phyloP scores from a whole-genome alignment of 1,140 invertebrate species.

The Colletes latitarsis region DNA sequence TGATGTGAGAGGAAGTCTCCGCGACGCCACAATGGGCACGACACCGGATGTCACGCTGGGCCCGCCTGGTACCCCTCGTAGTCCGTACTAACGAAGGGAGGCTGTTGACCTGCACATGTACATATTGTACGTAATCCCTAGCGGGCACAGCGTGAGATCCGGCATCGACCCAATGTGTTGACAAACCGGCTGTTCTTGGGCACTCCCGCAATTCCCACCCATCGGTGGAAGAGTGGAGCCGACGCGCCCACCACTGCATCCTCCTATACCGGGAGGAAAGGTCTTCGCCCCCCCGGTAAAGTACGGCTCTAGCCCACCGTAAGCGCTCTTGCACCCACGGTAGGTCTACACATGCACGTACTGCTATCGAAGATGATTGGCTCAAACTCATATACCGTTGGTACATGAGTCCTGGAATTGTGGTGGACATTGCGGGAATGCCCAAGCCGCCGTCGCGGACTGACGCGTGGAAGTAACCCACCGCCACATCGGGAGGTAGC shows the following conservation, averaged over 20 bases:
- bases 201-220: conserved; percentile 15
- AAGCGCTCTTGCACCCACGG: neutral
- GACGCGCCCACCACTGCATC: neutral
- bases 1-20: too few relatives aligned
- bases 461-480: conserved; percentile 45
- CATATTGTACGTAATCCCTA: too few relatives aligned
- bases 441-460: conserved; percentile 43
- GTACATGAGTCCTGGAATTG: conserved; percentile 10
- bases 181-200: too few relatives aligned
- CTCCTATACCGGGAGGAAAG: conserved; percentile 12
- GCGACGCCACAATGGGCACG: too few relatives aligned
- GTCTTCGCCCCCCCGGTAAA: conserved; percentile 14
- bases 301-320: neutral
- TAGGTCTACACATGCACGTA: neutral
- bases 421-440: conserved; percentile 24
- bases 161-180: too few relatives aligned
- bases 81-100: too few relatives aligned
- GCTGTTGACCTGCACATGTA: too few relatives aligned
- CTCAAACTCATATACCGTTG: neutral
- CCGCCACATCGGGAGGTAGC: too few relatives aligned
- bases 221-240: conserved; percentile 4
- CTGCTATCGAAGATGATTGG: neutral
- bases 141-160: too few relatives aligned
- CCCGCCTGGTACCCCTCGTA: too few relatives aligned
- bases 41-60: too few relatives aligned